Evolutionary conservation across 2,113 vertebrate genomes (phyloP), one percentile per base, ranked within the genome.

Genomic region (Spermophilus dauricus): DNA sequence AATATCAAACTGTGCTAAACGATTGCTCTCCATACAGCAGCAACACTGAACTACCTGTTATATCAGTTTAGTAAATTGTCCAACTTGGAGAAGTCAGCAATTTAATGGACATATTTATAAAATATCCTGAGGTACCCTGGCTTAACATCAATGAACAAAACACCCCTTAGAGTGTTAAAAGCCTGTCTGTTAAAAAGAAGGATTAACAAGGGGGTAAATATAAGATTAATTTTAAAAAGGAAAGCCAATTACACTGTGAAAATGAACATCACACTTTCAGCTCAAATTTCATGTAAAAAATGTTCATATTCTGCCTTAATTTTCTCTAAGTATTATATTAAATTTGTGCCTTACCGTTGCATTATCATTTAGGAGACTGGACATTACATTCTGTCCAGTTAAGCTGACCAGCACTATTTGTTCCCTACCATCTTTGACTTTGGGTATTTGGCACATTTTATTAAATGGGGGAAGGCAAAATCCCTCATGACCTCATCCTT

Each of bases 1-100:
- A 98, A 95, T 80, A 97, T 97, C 98, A 96, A 97, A 98, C 98
- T 98, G 98, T 97, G 98, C 90, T 96, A 95, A 98, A 98, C 28
- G 5, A 86, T 82, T 77, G 84, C 82, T 96, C 96, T 88, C 92
- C 45, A 86, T 65, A 94, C 87, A 92, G 87, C 0, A 4, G 81
- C 87, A 96, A 91, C 94, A 97, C 78, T 78, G 89, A 98, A 97
- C 96, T 97, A 97, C 97, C 98, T 97, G 94, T 97, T 98, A 96
- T 76, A 97, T 98, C 95, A 86, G 97, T 94, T 95, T 93, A 80
- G 94, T 77, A 92, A 89, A 96, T 80, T 96, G 76, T 78, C 87
- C 78, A 92, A 97, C 94, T 86, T 56, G 24, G 73, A 97, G n/a
- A 93, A 97, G 87, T 96, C 96, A 96, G 87, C 87, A 94, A 85